Conservation (phyloP, 1,140 invertebrate genomes). For the Lamellibrachia luymesi region DNA sequence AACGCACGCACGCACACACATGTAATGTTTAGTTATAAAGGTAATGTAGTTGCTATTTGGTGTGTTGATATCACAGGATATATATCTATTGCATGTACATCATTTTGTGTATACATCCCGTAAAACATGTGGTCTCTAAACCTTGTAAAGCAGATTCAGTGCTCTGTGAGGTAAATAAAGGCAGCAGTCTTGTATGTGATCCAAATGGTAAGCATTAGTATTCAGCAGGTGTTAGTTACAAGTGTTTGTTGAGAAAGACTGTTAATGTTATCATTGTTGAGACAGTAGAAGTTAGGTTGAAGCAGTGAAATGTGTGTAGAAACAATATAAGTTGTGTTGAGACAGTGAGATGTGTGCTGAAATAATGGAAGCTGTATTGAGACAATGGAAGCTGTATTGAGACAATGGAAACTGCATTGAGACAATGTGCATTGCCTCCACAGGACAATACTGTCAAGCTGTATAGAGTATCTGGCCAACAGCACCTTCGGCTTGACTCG, state of each 20-base stretch:
- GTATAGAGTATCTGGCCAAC: constrained; percentile 86
- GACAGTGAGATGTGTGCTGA: no score
- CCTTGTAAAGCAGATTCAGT: no score
- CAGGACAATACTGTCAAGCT: constrained; percentile 79
- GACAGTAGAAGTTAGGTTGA: no score
- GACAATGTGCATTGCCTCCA: constrained; percentile 15
- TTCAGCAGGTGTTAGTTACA: no score
- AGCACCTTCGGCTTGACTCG: constrained; percentile 84
- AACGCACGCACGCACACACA: background rate
- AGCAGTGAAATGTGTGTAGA: no score
- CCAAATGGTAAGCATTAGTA: no score
- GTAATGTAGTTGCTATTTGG: background rate
- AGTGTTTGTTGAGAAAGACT: no score
- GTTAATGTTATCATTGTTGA: no score
- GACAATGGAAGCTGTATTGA: background rate
- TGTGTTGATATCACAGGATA: background rate
- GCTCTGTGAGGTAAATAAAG: no score
- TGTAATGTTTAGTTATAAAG: background rate
- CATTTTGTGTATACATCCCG: background rate
- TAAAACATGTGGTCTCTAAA: no score
- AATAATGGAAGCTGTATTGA: background rate
- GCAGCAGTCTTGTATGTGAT: no score
- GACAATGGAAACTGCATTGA: background rate
- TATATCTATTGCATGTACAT: background rate
- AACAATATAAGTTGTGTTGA: no score